These are phyloP conservation scores for Nematopogon swammerdamellus DNA, from an alignment of 2,888 invertebrate genomes.

Conservation along the genomic window DNA sequence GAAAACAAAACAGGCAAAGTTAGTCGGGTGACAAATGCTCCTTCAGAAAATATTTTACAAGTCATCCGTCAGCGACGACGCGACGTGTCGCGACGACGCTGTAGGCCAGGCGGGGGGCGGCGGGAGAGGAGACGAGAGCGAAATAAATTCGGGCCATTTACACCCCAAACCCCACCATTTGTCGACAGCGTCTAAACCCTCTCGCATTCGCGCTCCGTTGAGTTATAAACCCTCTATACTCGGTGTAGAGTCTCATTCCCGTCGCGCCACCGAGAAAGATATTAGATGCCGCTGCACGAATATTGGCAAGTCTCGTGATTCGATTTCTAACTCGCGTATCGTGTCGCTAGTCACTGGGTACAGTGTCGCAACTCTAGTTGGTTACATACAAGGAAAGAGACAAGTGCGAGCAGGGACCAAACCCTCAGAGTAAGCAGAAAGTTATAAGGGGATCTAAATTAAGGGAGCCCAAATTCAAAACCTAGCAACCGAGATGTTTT, in stretches of 20 bases:
- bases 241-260: background rate
- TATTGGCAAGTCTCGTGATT: background rate
- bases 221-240: background rate
- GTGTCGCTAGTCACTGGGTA: no score
- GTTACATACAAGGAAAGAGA: no score
- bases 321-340: background rate
- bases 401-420: no score
- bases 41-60: background rate
- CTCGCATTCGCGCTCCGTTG: background rate
- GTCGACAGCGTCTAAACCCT: constrained; percentile 10
- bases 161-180: constrained; percentile 23
- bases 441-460: no score
- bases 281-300: background rate
- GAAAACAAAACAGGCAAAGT: background rate
- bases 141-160: constrained; percentile 16
- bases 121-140: background rate
- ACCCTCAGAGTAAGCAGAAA: no score
- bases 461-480: no score
- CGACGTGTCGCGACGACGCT: background rate
- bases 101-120: background rate
- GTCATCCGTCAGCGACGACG: background rate
- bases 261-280: background rate
- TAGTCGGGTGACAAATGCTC: background rate
- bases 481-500: no score
- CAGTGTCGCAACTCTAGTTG: no score